A percentile compares a stretch with the other conserved stretches of the same genome.
phyloP scores from a whole-genome alignment of 2,797 vertebrate species.

The Falco berigora region DNA sequence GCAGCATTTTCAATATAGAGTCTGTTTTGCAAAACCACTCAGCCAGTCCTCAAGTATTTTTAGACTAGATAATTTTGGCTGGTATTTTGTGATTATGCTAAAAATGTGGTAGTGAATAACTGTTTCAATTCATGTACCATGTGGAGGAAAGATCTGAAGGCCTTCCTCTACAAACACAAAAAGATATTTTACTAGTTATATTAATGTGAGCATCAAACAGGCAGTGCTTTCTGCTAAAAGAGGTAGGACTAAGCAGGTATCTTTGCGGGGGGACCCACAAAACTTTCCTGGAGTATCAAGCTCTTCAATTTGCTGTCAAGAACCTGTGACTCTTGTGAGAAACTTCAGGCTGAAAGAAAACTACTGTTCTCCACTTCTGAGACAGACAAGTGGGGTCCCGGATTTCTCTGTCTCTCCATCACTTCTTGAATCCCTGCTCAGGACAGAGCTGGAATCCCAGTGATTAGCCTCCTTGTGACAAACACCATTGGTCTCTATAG shows the following conservation, averaged over 20 bases:
- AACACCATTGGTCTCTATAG: neutral
- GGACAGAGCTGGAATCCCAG: neutral
- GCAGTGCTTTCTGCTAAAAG: neutral
- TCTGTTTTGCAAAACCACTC: neutral
- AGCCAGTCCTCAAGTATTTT: slow-evolving; percentile 26
- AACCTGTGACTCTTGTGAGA: neutral
- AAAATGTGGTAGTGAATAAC: slow-evolving; percentile 28
- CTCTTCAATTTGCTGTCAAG: neutral
- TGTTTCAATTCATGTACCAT: neutral
- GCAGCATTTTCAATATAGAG: neutral
- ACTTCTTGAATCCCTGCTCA: neutral
- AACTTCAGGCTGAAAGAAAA: slow-evolving; percentile 35
- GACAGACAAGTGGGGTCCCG: neutral
- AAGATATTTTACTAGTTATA: neutral
- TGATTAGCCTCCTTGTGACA: neutral
- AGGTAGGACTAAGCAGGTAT: neutral
- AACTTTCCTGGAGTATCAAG: neutral
- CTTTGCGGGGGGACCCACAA: neutral
- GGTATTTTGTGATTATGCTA: slow-evolving; percentile 28
- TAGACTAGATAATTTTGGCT: slow-evolving; percentile 47
- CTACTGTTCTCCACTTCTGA: neutral
- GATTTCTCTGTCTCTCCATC: neutral
- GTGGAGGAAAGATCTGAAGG: neutral
- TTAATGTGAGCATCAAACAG: neutral
- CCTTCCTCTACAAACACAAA: neutral